phyloP scores from a whole-genome alignment of 2,888 invertebrate species.

The Amphipyra tragopoginis region DNA sequence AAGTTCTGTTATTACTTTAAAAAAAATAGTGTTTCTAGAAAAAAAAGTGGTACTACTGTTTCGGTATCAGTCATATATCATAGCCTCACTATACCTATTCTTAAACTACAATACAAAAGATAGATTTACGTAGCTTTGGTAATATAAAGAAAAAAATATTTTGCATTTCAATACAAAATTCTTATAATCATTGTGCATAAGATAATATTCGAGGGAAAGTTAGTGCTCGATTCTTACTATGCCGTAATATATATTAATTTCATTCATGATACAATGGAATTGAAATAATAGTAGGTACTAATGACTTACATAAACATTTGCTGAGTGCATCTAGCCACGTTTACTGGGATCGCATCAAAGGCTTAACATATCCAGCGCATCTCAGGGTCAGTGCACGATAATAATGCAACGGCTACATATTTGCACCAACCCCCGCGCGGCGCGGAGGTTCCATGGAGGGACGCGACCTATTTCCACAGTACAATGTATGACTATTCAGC shows the following conservation, averaged over 20 bases:
- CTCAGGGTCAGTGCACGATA: slow-evolving; percentile 1
- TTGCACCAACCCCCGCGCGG: not conserved
- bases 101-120: slow-evolving; percentile 61
- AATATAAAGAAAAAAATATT: slow-evolving; percentile 57
- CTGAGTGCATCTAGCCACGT: not conserved
- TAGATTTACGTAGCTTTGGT: slow-evolving; percentile 71
- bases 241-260: not conserved
- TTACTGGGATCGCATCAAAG: not conserved
- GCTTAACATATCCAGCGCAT: no score
- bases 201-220: slow-evolving; percentile 29
- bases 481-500: slow-evolving; percentile 6
- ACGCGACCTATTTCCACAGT: slow-evolving; percentile 34
- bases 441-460: not conserved
- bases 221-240: slow-evolving; percentile 13
- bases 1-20: slow-evolving; percentile 12
- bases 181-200: slow-evolving; percentile 38
- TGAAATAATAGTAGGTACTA: slow-evolving; percentile 18
- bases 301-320: slow-evolving; percentile 22
- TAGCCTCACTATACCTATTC: slow-evolving; percentile 69
- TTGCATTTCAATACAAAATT: slow-evolving; percentile 43
- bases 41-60: slow-evolving; percentile 44
- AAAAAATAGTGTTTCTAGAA: slow-evolving; percentile 12
- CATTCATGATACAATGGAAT: slow-evolving; percentile 6
- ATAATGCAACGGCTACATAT: slow-evolving; percentile 2
- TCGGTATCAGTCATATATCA: slow-evolving; percentile 71